Evolutionary conservation across 2,888 invertebrate species (phyloP).

Genomic region (Aphidius colemani): DNA sequence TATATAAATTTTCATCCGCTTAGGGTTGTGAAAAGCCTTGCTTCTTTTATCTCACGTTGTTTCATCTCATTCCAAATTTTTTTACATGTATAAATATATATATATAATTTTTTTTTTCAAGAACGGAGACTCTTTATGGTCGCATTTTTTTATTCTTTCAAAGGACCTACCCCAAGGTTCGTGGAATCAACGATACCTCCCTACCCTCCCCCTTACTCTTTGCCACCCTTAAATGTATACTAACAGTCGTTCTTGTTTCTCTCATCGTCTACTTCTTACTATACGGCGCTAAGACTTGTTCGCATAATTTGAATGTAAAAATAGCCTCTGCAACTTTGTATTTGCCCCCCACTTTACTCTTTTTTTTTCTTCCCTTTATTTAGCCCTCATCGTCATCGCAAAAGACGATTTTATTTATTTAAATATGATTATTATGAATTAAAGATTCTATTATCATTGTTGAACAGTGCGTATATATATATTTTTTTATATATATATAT

Average conservation of each 20-base stretch:
- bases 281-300: conserved; percentile 26
- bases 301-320: conserved; percentile 22
- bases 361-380: background rate
- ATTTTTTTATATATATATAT: background rate
- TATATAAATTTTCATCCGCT: conserved; percentile 1
- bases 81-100: too few species aligned
- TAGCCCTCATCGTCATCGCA: too few species aligned
- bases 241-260: too few species aligned
- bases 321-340: background rate
- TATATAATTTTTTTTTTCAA: conserved; percentile 29
- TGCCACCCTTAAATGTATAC: too few species aligned
- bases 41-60: conserved; percentile 32
- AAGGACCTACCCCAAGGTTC: conserved; percentile 54
- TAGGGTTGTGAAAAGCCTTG: conserved; percentile 26
- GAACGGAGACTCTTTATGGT: conserved; percentile 42
- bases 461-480: conserved; percentile 15
- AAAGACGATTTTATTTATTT: too few species aligned
- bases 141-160: conserved; percentile 43
- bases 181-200: conserved; percentile 44
- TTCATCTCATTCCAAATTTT: background rate
- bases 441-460: too few species aligned
- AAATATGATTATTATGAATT: too few species aligned
- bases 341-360: background rate
- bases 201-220: conserved; percentile 20
- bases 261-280: conserved; percentile 24